phyloP scores from a whole-genome alignment of 1,140 invertebrate species.

The Sitobion miscanthi region DNA sequence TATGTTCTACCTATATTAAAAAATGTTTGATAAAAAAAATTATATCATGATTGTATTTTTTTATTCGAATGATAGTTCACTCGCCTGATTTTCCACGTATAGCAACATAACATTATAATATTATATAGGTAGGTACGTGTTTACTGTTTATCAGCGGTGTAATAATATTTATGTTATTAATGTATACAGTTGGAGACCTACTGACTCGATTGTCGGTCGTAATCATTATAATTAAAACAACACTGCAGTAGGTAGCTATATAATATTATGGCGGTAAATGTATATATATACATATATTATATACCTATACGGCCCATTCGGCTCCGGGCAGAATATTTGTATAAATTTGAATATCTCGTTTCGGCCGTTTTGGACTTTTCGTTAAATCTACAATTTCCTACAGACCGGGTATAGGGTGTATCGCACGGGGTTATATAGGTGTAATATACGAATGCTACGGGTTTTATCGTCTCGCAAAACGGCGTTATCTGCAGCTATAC shows the following conservation, averaged over 20 bases:
- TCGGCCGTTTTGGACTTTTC: background rate
- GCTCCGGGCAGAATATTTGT: background rate
- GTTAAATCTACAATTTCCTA: background rate
- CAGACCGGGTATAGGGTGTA: background rate
- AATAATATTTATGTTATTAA: background rate
- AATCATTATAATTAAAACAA: conserved; percentile 28
- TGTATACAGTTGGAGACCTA: background rate
- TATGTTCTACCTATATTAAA: no score
- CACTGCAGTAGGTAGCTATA: background rate
- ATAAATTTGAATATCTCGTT: background rate
- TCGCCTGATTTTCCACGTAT: no score
- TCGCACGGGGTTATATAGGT: background rate
- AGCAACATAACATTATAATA: no score
- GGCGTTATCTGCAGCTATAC: no score
- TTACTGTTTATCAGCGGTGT: no score
- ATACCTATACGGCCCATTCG: background rate
- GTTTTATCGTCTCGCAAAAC: no score
- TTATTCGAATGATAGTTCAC: no score
- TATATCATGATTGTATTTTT: no score
- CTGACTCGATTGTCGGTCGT: background rate
- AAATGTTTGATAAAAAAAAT: no score
- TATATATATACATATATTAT: background rate
- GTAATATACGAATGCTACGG: background rate
- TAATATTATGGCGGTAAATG: background rate
- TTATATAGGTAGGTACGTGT: no score